Base-by-base conservation (phyloP, 2,797 vertebrate genomes). In the Schizopygopsis malacanthus region DNA sequence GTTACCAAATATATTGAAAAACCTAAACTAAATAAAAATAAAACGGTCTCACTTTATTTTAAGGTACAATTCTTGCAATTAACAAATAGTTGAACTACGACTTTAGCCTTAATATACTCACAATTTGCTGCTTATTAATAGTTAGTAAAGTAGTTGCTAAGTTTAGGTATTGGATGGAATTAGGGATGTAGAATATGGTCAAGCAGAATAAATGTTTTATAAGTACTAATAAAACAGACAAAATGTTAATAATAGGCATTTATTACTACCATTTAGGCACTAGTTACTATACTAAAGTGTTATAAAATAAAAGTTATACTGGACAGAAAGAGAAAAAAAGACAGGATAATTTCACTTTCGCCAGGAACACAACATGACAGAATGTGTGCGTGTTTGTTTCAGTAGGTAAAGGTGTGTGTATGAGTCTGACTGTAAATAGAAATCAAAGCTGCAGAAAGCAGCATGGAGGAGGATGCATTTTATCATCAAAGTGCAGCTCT, bases 401-500 rank as follows among this genome's bases (percentile, higher is more conserved):
- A 25, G 41, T n/a, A 33, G 15, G 50, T 56, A 76, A 81, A 75
- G 28, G 82, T 80, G 65, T 80, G 65, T 63, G 47, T 39, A 70
- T 33, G 73, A 78, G 79, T 39, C 52, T 65, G 79, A 50, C 71
- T 75, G 83, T 78, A 85, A 89, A 89, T 56, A 86, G 41, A 84
- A 88, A 85, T 80, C 33, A 83, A 82, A 87, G 82, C 85, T 25
- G 28, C 47, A 82, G 85, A 25, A 59, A 87, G 72, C 69, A 85
- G 52, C 75, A 18, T 81, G 79, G 63, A 80, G 75, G 61, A 82
- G 69, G 75, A 79, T 70, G 56, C 11, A 67, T 89, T 88, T 83
- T 79, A 85, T 87, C 83, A 87, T 88, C 87, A 87, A 90, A 87
- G 87, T 78, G 61, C 65, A 87, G 54, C 70, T 59, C 78, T 84